A percentile compares a stretch with the other conserved stretches of the same genome.
phyloP scores from a whole-genome alignment of 1,140 invertebrate genomes.

The Rhopalosiphum maidis region DNA sequence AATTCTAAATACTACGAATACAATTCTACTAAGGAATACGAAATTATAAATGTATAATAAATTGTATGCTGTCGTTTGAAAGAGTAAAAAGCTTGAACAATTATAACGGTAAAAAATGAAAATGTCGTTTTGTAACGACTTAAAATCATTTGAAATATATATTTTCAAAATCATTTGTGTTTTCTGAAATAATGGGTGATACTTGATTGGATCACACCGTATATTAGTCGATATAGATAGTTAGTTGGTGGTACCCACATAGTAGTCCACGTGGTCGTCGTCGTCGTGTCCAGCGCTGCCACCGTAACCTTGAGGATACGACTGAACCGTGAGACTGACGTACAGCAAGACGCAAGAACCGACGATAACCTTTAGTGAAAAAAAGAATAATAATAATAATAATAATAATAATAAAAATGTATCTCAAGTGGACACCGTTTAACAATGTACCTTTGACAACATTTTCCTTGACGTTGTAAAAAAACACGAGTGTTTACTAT shows the following conservation, averaged over 20 bases:
- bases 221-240: not conserved
- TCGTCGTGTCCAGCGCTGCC: slow-evolving; percentile 46
- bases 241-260: slow-evolving; percentile 48
- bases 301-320: slow-evolving; percentile 49
- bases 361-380: slow-evolving; percentile 28
- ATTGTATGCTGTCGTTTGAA: too few species aligned
- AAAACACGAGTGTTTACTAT: not conserved
- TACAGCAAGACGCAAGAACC: slow-evolving; percentile 43
- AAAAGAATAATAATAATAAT: not conserved
- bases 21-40: too few species aligned
- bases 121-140: too few species aligned
- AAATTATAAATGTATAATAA: too few species aligned
- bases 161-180: too few species aligned
- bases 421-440: not conserved
- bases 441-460: slow-evolving; percentile 39
- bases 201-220: too few species aligned
- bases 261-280: slow-evolving; percentile 59
- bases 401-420: not conserved
- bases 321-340: slow-evolving; percentile 2
- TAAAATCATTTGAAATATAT: too few species aligned
- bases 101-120: too few species aligned
- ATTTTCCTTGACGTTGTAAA: not conserved
- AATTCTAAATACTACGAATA: too few species aligned
- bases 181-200: too few species aligned
- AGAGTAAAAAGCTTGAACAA: too few species aligned